Evolutionary conservation across 2,888 invertebrate species (phyloP).

Genomic region (Campoplex capitator): DNA sequence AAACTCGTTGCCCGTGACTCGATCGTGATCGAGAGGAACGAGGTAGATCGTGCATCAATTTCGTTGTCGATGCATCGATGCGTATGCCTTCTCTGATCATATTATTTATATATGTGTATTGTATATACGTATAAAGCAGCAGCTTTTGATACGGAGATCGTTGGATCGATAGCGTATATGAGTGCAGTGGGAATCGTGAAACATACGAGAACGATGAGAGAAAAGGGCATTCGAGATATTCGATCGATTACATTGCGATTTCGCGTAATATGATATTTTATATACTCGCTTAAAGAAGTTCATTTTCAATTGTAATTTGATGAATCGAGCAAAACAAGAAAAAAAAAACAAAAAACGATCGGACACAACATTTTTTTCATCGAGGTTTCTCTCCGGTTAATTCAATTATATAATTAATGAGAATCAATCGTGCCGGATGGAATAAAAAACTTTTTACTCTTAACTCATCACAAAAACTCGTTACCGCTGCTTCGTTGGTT

Average conservation of each 20-base stretch:
- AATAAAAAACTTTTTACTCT: not conserved
- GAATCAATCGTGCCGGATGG: not conserved
- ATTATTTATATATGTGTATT: slow-evolving; percentile 40
- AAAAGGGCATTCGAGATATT: slow-evolving; percentile 54
- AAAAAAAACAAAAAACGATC: slow-evolving; percentile 16
- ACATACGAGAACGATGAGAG: slow-evolving; percentile 24
- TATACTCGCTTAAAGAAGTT: slow-evolving; percentile 3
- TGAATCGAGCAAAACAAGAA: not conserved
- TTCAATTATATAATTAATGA: not conserved
- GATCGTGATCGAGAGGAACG: slow-evolving; percentile 60
- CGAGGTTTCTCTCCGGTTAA: not conserved
- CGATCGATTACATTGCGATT: slow-evolving; percentile 48
- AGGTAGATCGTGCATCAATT: slow-evolving; percentile 64
- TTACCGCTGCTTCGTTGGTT: not conserved
- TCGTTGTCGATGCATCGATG: slow-evolving; percentile 59
- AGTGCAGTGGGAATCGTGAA: slow-evolving; percentile 31
- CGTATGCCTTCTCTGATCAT: slow-evolving; percentile 39
- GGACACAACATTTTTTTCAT: not conserved
- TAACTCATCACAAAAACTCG: not conserved
- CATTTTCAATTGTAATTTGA: slow-evolving; percentile 28
- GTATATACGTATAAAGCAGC: slow-evolving; percentile 22
- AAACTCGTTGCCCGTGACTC: slow-evolving; percentile 68
- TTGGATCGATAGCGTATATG: slow-evolving; percentile 23
- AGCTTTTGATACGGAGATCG: slow-evolving; percentile 38
- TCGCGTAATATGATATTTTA: slow-evolving; percentile 27